Base-by-base conservation (phyloP, 2,888 invertebrate genomes). In the Anarsia innoxiella region DNA sequence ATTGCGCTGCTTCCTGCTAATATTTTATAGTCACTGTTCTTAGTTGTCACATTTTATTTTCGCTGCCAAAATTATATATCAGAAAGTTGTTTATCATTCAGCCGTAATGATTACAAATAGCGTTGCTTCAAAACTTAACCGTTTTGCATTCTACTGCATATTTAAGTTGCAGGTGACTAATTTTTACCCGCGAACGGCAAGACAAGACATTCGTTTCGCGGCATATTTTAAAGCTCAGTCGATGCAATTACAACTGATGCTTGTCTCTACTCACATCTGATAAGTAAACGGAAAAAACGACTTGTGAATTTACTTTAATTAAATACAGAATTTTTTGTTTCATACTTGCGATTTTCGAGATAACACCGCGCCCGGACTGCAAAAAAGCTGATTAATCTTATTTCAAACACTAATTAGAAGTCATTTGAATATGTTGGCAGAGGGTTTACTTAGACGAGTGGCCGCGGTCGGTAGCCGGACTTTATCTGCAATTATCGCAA, bases 191-290 rank as follows among this genome's bases (percentile, higher is more conserved):
- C 26, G 46, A 48, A 42, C 40, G 37, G 36, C 38, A 41, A 34
- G 42, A 52, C 52, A 55, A 56, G 53, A 53, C 51, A 60, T 64
- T 57, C 56, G 54, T 59, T 62, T 49, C 61, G 66, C 72, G 78
- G 78, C 63, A 61, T 58, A 55, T 67, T 63, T 67, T 63, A 75
- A 70, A 66, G 62, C 60, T 56, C 56, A 55, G 57, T 45, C 59
- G 51, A 57, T 67, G 73, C 72, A 78, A 78, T 80, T 77, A 80
- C 75, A 72, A 68, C 61, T 60, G 68, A 74, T 70, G 62, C 65
- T 74, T 71, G 72, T 72, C 72, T 59, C 60, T 59, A 55, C 57
- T 59, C 63, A 55, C 63, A 77, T 79, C 77, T 73, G 82, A 80
- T 82, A 82, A 76, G 63, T 50, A 51, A 57, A 67, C 49, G 56